These are phyloP conservation scores for Orthosia gothica DNA, from an alignment of 2,888 invertebrate genomes.

Conservation along the genomic window DNA sequence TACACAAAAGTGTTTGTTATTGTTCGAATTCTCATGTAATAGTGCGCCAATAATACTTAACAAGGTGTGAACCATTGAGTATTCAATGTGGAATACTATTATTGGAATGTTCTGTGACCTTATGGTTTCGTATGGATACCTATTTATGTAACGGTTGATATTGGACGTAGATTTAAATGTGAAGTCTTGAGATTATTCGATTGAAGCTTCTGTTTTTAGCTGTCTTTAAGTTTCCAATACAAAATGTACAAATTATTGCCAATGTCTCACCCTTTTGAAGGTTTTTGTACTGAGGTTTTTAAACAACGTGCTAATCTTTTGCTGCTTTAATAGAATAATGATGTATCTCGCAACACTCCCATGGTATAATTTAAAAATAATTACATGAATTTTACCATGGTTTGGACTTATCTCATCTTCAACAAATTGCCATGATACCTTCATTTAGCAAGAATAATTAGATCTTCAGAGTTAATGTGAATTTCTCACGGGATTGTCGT, in stretches of 20 bases:
- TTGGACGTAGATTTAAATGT: constrained; percentile 6
- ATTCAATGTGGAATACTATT: constrained; percentile 31
- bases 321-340: constrained; percentile 11
- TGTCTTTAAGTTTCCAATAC: background rate
- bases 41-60: constrained; percentile 46
- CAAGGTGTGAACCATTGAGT: constrained; percentile 35
- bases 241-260: background rate
- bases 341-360: constrained; percentile 3
- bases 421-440: constrained; percentile 43
- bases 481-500: constrained; percentile 55
- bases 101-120: constrained; percentile 49
- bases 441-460: constrained; percentile 56
- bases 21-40: constrained; percentile 31
- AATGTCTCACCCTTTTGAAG: background rate
- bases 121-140: constrained; percentile 35
- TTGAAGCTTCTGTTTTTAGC: background rate
- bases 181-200: background rate
- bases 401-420: constrained; percentile 41
- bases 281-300: background rate
- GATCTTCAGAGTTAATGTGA: constrained; percentile 52
- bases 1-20: constrained; percentile 54
- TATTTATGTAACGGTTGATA: constrained; percentile 19
- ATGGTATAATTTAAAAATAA: constrained; percentile 22
- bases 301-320: background rate
- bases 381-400: constrained; percentile 21